phyloP scores from a whole-genome alignment of 2,888 invertebrate genomes.

The Drosophila subsilvestris region DNA sequence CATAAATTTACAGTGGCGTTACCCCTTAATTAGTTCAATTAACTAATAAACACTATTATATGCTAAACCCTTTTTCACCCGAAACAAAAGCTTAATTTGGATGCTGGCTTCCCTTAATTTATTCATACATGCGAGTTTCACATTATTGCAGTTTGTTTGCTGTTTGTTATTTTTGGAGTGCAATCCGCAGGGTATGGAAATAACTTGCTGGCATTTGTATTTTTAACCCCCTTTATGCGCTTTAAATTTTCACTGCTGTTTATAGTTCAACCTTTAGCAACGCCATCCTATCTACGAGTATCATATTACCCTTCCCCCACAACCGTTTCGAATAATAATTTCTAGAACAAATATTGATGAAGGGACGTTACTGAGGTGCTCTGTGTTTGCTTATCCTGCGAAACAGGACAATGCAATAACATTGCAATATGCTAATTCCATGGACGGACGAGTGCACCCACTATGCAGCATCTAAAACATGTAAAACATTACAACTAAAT shows the following conservation, averaged over 20 bases:
- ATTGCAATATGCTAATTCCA: not conserved
- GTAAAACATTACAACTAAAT: not conserved
- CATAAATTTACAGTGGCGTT: no score
- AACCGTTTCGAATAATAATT: not conserved
- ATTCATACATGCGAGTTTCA: no score
- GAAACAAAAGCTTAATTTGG: no score
- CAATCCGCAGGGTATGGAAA: not conserved
- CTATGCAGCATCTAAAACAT: conserved; percentile 17
- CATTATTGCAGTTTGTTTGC: no score
- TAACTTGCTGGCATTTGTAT: not conserved
- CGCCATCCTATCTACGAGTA: not conserved
- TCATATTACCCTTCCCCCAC: not conserved
- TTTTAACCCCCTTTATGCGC: not conserved
- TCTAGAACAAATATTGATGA: conserved; percentile 12
- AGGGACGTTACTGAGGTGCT: not conserved
- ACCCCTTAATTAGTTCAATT: not conserved
- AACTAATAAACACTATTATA: not conserved
- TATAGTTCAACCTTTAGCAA: not conserved
- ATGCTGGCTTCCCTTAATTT: no score
- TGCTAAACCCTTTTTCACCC: no score
- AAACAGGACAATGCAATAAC: conserved; percentile 4
- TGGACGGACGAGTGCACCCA: not conserved
- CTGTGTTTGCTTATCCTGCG: conserved; percentile 4
- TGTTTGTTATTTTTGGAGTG: not conserved
- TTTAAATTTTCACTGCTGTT: not conserved